These are phyloP conservation scores for Drosophila sturtevanti DNA, from an alignment of 1,140 invertebrate genomes.

Conservation along the genomic window DNA sequence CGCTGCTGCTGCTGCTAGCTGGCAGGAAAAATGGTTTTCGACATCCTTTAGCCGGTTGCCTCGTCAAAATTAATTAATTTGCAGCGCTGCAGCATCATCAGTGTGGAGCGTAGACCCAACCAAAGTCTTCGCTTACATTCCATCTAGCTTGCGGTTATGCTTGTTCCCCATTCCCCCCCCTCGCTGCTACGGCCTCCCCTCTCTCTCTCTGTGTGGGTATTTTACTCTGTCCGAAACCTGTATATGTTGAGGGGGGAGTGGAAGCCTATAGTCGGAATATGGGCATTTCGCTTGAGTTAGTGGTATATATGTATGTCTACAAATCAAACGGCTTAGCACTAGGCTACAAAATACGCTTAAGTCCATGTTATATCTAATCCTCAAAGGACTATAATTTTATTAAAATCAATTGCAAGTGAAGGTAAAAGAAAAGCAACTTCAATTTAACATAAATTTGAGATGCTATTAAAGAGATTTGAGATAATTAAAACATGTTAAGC, in stretches of 20 bases:
- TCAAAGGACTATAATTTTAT: too few species aligned
- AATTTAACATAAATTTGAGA: too few species aligned
- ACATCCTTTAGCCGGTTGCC: constrained; percentile 53
- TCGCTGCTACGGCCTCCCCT: not conserved
- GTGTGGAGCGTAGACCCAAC: constrained; percentile 37
- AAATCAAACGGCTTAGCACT: constrained; percentile 56
- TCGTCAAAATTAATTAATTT: constrained; percentile 81
- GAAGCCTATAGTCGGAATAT: not conserved
- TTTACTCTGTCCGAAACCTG: not conserved
- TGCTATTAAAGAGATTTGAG: too few species aligned
- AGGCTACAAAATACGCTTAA: constrained; percentile 42
- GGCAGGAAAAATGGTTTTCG: constrained; percentile 68
- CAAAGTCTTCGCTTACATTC: constrained; percentile 44
- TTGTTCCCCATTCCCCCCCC: constrained; percentile 22
- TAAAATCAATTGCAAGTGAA: too few species aligned
- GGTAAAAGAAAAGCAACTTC: too few species aligned
- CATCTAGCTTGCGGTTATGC: constrained; percentile 57
- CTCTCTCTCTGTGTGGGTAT: too few species aligned
- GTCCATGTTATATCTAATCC: not conserved
- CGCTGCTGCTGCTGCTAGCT: constrained; percentile 32
- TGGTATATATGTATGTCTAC: constrained; percentile 24
- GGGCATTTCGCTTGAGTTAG: not conserved
- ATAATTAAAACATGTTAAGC: too few species aligned
- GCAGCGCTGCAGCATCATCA: constrained; percentile 38
- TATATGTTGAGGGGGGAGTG: not conserved